Evolutionary conservation across 2,888 invertebrate genomes (phyloP).

Genomic region (Sinodicranocentrus sp.): DNA sequence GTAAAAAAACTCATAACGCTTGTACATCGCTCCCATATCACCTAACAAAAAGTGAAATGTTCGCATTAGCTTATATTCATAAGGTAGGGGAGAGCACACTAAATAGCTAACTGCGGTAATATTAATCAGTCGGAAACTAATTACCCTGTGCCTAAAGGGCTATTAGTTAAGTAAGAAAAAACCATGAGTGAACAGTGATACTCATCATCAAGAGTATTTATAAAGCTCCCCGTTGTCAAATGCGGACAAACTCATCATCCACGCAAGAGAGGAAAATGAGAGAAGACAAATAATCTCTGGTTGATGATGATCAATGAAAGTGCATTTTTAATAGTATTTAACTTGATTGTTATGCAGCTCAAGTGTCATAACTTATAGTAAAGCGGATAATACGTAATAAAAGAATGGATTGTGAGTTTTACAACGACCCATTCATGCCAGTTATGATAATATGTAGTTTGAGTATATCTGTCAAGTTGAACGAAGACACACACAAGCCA

Average conservation of each 20-base stretch:
- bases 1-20: no score
- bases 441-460: no score
- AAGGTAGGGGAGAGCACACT: no score
- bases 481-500: no score
- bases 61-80: neutral
- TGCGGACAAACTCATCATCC: no score
- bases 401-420: no score
- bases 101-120: constrained; percentile 16
- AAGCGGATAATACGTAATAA: no score
- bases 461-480: constrained; percentile 17
- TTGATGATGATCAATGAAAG: constrained; percentile 21
- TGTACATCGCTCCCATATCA: no score
- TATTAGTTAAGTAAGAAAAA: neutral
- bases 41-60: neutral
- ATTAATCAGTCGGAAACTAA: constrained; percentile 55
- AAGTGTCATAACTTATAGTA: neutral
- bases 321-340: constrained; percentile 26
- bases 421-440: no score
- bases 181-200: constrained; percentile 20
- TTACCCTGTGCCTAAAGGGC: constrained; percentile 7
- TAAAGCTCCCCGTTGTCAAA: no score
- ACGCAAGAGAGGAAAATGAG: no score
- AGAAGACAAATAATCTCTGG: no score
- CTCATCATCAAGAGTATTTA: constrained; percentile 39
- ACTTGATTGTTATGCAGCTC: neutral